Evolutionary conservation across 2,888 invertebrate genomes (phyloP).

Genomic region (Coleophora deauratella): DNA sequence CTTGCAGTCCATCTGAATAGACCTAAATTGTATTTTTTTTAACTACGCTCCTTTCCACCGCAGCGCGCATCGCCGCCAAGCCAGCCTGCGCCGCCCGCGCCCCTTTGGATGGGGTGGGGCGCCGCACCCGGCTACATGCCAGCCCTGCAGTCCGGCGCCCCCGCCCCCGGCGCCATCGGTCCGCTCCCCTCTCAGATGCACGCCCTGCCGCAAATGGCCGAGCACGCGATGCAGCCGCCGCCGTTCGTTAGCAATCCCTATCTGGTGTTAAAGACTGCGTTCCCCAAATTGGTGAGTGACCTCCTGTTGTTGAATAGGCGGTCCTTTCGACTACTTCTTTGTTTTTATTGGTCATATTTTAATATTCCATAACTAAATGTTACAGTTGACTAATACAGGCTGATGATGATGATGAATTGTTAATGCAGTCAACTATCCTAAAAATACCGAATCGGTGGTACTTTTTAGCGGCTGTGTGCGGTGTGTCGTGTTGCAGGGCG

Average conservation of each 20-base stretch:
- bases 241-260: conserved; percentile 38
- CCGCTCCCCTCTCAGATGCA: conserved; percentile 18
- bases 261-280: conserved; percentile 43
- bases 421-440: too few species aligned
- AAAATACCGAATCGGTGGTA: too few species aligned
- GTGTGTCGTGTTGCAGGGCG: too few species aligned
- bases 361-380: too few species aligned
- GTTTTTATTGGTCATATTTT: too few species aligned
- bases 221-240: conserved; percentile 11
- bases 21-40: too few species aligned
- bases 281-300: conserved; percentile 49
- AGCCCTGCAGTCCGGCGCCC: conserved; percentile 6
- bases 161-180: conserved; percentile 12
- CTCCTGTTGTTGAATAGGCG: too few species aligned
- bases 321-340: too few species aligned
- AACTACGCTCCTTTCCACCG: not conserved
- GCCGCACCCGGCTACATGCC: conserved; percentile 21
- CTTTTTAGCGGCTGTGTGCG: too few species aligned
- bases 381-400: too few species aligned
- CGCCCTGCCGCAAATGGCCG: conserved; percentile 6
- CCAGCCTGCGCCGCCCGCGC: conserved; percentile 24
- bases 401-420: too few species aligned
- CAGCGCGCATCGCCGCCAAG: conserved; percentile 38
- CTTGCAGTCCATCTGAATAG: too few species aligned
- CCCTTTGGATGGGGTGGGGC: conserved; percentile 51